phyloP scores from a whole-genome alignment of 2,888 invertebrate species.

The Trachelus iudaicus region DNA sequence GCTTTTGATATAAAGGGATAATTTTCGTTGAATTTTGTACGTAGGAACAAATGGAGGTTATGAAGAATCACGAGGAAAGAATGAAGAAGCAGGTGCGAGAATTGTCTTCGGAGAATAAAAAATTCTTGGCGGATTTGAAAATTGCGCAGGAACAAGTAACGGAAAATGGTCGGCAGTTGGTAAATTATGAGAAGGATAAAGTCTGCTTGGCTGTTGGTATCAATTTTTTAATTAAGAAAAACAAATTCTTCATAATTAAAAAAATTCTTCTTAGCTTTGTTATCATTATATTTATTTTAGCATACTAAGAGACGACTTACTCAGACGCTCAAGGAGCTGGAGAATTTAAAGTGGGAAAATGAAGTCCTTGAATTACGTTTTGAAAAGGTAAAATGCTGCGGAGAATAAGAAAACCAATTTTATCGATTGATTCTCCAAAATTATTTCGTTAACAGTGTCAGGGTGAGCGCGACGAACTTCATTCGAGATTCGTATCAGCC shows the following conservation, averaged over 20 bases:
- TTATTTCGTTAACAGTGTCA: conserved; percentile 54
- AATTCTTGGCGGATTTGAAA: conserved; percentile 78
- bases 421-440: background rate
- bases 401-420: background rate
- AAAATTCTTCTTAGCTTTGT: conserved; percentile 10
- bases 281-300: conserved; percentile 53
- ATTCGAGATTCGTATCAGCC: conserved; percentile 82
- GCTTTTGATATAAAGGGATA: background rate
- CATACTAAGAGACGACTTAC: conserved; percentile 69
- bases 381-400: conserved; percentile 70
- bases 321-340: conserved; percentile 69
- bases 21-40: background rate
- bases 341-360: conserved; percentile 73
- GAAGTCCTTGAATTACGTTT: conserved; percentile 81
- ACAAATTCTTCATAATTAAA: background rate
- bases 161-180: conserved; percentile 79
- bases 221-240: background rate
- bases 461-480: conserved; percentile 82
- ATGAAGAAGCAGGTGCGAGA: conserved; percentile 77
- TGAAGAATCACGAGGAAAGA: conserved; percentile 83
- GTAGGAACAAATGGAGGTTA: conserved; percentile 80
- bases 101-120: conserved; percentile 78
- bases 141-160: conserved; percentile 77
- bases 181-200: conserved; percentile 89
- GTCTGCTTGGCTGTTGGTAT: conserved; percentile 73